These are phyloP conservation scores for Narcine bancroftii DNA, from an alignment of 2,113 vertebrate species.

Conservation along the genomic window DNA sequence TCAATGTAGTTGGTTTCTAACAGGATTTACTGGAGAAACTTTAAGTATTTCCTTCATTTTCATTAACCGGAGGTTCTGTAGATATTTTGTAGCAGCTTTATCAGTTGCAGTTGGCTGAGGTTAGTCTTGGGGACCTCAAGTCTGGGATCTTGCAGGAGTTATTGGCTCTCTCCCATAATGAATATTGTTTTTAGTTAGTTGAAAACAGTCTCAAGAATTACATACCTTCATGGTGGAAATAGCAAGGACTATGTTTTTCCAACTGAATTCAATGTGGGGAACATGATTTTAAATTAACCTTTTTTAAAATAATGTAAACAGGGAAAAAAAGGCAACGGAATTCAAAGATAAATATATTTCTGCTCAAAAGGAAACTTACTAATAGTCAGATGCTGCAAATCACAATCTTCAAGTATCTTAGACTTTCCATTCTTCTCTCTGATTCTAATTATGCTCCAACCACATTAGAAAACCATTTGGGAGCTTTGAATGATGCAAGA, in stretches of 20 bases:
- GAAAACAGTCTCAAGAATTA: neutral
- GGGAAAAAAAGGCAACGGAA: slow-evolving; percentile 1
- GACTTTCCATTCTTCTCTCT: slow-evolving; percentile 32
- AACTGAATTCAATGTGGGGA: neutral
- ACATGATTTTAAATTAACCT: neutral
- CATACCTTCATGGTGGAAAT: neutral
- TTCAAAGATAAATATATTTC: slow-evolving; percentile 9
- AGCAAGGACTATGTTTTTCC: neutral
- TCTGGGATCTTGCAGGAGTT: neutral
- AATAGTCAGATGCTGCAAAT: slow-evolving; percentile 11
- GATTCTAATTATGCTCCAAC: slow-evolving; percentile 6
- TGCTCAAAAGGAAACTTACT: slow-evolving; percentile 30
- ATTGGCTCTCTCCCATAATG: no score
- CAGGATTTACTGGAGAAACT: neutral
- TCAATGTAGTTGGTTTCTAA: neutral
- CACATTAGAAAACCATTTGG: slow-evolving; percentile 20
- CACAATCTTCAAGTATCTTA: slow-evolving; percentile 19
- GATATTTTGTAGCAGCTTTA: neutral
- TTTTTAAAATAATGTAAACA: neutral
- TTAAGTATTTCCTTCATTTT: neutral
- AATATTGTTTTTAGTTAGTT: neutral
- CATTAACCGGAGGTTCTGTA: neutral
- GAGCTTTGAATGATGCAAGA: neutral
- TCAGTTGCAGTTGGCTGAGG: neutral
- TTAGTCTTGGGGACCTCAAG: neutral